These are phyloP conservation scores for Diglossa brunneiventris DNA, from an alignment of 2,113 vertebrate species.

Conservation along the genomic window DNA sequence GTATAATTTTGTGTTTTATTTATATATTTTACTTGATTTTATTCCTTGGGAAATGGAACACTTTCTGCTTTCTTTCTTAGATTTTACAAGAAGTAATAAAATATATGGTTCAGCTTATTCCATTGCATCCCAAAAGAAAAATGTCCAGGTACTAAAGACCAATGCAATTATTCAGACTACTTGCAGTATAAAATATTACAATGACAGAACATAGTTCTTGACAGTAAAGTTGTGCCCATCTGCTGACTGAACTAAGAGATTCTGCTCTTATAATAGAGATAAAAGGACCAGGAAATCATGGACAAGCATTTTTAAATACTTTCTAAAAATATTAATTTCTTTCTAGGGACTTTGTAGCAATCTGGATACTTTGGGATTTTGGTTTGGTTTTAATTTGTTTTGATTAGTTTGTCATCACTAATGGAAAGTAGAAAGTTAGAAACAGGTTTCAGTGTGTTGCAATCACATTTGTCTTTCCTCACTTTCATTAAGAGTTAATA, in stretches of 20 bases:
- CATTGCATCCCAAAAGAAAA: background rate
- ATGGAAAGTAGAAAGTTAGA: background rate
- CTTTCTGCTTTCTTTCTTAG: background rate
- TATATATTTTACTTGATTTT: background rate
- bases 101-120: background rate
- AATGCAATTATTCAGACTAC: background rate
- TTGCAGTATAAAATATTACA: background rate
- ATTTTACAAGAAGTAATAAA: background rate
- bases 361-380: background rate
- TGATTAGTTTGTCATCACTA: background rate
- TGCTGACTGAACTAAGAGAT: background rate
- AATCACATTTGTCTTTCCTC: background rate
- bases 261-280: background rate
- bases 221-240: background rate
- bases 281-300: background rate
- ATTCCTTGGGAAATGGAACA: background rate
- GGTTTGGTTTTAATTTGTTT: background rate
- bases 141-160: background rate
- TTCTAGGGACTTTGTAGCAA: background rate
- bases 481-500: background rate
- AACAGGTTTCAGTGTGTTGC: background rate
- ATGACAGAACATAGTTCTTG: background rate
- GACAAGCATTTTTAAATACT: background rate
- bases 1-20: background rate
- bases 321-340: background rate